Percentiles rank a stretch among this genome's conserved stretches.
These are phyloP conservation scores for Equus quagga DNA, from an alignment of 2,113 vertebrate genomes.

Conservation along the genomic window DNA sequence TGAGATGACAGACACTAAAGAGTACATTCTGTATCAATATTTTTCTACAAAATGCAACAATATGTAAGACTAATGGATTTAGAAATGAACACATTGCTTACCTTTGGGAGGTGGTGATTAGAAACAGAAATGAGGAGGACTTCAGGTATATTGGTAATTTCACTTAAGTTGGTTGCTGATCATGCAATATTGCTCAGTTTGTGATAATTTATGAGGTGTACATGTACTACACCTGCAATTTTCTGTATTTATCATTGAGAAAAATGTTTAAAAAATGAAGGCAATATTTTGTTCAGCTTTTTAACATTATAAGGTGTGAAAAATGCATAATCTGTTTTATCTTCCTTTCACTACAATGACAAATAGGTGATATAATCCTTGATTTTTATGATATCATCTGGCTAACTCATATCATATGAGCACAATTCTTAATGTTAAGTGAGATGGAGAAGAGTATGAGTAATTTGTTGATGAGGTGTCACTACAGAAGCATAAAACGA, in stretches of 20 bases:
- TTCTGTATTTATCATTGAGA: neutral
- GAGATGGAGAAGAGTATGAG: neutral
- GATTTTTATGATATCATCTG: neutral
- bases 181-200: neutral
- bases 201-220: neutral
- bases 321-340: neutral
- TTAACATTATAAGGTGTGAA: neutral
- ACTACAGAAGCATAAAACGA: neutral
- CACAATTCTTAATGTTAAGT: neutral
- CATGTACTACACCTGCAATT: rapidly evolving
- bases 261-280: neutral
- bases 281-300: neutral
- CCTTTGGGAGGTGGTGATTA: neutral
- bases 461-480: neutral
- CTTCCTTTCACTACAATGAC: neutral
- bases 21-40: neutral
- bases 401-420: neutral
- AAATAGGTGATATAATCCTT: neutral
- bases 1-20: neutral
- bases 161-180: neutral
- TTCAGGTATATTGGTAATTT: neutral
- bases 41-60: neutral
- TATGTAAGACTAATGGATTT: neutral
- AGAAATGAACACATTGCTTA: neutral
- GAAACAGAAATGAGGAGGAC: rapidly evolving